phyloP scores from a whole-genome alignment of 2,888 invertebrate genomes.

The Diaprepes abbreviatus region DNA sequence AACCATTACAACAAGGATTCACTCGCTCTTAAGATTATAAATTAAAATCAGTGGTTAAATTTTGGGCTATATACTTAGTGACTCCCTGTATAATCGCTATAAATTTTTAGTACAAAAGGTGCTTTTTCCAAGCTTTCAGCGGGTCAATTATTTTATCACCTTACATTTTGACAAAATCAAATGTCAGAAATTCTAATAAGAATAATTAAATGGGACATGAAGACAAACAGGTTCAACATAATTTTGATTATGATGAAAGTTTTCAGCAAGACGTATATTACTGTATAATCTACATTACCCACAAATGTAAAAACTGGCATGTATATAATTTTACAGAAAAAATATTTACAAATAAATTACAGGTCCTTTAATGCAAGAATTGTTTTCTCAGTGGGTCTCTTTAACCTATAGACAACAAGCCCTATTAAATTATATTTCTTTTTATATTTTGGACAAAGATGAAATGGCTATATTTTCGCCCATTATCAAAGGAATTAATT shows the following conservation, averaged over 20 bases:
- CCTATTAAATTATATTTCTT: conserved; percentile 49
- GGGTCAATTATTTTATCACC: neutral
- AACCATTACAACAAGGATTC: too few relatives aligned
- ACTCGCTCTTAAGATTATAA: too few relatives aligned
- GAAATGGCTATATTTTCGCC: conserved; percentile 49
- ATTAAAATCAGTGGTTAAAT: too few relatives aligned
- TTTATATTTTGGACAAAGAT: conserved; percentile 46
- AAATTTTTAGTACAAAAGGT: too few relatives aligned
- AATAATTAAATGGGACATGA: conserved; percentile 18
- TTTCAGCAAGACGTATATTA: conserved; percentile 29
- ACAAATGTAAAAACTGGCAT: conserved; percentile 28
- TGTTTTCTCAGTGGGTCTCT: conserved; percentile 52
- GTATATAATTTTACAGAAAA: neutral
- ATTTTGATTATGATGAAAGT: conserved; percentile 16
- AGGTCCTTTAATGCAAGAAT: conserved; percentile 53
- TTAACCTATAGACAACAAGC: conserved; percentile 46
- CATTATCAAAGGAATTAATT: conserved; percentile 52
- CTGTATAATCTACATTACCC: conserved; percentile 31
- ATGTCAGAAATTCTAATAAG: neutral
- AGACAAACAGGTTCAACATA: conserved; percentile 19
- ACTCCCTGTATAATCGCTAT: too few relatives aligned
- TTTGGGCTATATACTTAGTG: too few relatives aligned
- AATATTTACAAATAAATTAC: conserved; percentile 17
- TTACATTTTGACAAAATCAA: neutral
- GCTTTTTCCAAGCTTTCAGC: neutral